Evolutionary conservation across 2,888 invertebrate species (phyloP).

Genomic region (Alloplasta piceator): DNA sequence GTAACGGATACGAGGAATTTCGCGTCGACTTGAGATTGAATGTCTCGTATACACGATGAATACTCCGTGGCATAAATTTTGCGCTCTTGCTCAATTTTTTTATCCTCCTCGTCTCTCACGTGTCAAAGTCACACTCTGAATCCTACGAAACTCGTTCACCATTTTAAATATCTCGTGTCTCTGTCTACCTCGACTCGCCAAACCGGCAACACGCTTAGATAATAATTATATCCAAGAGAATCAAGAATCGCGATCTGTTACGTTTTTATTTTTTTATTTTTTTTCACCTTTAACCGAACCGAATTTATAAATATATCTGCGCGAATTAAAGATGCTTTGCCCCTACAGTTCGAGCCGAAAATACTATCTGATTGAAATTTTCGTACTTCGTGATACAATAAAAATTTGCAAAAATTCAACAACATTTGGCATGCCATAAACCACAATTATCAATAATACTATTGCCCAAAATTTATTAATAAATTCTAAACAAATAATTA

Average conservation of each 20-base stretch:
- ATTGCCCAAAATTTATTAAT: no score
- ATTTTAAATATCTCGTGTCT: slow-evolving; percentile 70
- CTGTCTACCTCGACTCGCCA: slow-evolving; percentile 19
- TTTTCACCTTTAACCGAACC: not conserved
- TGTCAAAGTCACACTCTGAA: slow-evolving; percentile 78
- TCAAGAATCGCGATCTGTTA: slow-evolving; percentile 1
- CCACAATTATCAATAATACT: no score
- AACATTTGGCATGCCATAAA: no score
- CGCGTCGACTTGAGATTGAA: no score
- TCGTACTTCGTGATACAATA: no score
- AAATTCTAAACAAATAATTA: no score
- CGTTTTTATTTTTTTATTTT: not conserved
- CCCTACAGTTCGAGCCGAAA: not conserved
- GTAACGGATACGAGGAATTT: no score
- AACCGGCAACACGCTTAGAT: slow-evolving; percentile 26
- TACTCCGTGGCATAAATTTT: not conserved
- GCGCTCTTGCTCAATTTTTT: slow-evolving; percentile 35
- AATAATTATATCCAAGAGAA: slow-evolving; percentile 16
- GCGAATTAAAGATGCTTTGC: no score
- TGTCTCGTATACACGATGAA: not conserved
- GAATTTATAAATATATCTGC: slow-evolving; percentile 4
- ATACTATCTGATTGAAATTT: no score
- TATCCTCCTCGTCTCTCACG: slow-evolving; percentile 20
- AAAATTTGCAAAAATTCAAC: no score
- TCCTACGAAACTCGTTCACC: slow-evolving; percentile 73